A percentile compares a stretch with the other conserved stretches of the same genome.
Conservation (phyloP, 1,140 invertebrate species). For the Neocloeon triangulifer region DNA sequence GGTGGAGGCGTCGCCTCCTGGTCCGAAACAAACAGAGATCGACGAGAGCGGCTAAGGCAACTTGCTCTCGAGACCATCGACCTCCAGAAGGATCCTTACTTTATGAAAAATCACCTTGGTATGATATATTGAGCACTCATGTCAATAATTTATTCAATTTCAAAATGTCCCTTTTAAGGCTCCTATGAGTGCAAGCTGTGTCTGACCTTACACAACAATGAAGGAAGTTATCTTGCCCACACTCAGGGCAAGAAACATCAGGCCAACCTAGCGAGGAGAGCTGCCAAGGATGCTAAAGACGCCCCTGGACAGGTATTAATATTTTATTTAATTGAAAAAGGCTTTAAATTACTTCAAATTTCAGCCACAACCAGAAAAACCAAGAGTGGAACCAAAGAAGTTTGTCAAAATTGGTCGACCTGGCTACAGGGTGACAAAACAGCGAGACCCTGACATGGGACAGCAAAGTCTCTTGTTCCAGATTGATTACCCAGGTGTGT, state of each 20-base stretch:
- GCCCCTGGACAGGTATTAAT: conserved; percentile 41
- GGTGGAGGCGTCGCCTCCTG: conserved; percentile 96
- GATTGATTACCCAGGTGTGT: conserved; percentile 69
- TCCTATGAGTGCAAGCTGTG: conserved; percentile 99
- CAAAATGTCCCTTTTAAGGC: conserved; percentile 25
- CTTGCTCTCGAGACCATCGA: conserved; percentile 97
- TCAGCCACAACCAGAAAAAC: conserved; percentile 76
- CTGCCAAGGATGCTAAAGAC: conserved; percentile 97
- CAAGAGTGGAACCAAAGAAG: conserved; percentile 90
- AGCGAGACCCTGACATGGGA: conserved; percentile 79
- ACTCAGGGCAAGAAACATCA: conserved; percentile 99
- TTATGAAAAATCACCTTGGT: conserved; percentile 97
- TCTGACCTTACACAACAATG: conserved; percentile 96
- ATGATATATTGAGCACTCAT: conserved; percentile 6
- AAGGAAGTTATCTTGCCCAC: conserved; percentile 96
- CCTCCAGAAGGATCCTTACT: conserved; percentile 96
- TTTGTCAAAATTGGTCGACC: conserved; percentile 99
- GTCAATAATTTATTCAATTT: not conserved
- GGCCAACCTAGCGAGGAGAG: conserved; percentile 88
- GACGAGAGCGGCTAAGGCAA: conserved; percentile 84
- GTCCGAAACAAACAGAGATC: conserved; percentile 92
- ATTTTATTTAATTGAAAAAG: conserved; percentile 1
- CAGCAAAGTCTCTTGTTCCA: conserved; percentile 97
- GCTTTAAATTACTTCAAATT: conserved; percentile 11
- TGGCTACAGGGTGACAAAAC: conserved; percentile 97